Evolutionary conservation across 2,888 invertebrate genomes (phyloP).

Genomic region (Sinodicranocentrus sp.): DNA sequence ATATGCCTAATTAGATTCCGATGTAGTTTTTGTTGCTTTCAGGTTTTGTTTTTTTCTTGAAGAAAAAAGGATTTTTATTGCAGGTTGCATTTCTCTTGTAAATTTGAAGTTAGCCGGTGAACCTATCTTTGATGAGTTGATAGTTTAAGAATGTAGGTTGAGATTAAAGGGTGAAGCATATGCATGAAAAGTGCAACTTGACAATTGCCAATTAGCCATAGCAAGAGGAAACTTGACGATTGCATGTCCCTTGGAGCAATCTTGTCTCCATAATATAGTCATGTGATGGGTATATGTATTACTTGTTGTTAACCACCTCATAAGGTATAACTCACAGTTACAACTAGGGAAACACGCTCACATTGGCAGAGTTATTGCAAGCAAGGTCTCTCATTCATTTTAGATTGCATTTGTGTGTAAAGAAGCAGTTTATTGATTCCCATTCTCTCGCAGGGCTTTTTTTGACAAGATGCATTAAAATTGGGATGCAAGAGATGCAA

Average conservation of each 20-base stretch:
- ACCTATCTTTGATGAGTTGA: background rate
- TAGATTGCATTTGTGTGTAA: too few species aligned
- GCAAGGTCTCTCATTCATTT: too few species aligned
- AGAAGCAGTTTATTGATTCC: too few species aligned
- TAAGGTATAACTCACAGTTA: too few species aligned
- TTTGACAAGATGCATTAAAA: too few species aligned
- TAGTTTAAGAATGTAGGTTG: background rate
- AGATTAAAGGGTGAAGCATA: background rate
- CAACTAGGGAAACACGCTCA: too few species aligned
- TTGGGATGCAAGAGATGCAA: background rate
- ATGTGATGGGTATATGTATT: too few species aligned
- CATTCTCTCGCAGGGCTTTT: too few species aligned
- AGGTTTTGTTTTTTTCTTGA: background rate
- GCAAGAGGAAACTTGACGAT: slow-evolving; percentile 1
- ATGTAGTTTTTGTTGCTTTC: background rate
- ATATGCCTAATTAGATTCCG: background rate
- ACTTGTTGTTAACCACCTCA: too few species aligned
- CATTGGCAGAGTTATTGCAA: too few species aligned
- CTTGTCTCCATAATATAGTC: background rate
- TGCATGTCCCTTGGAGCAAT: slow-evolving; percentile 32
- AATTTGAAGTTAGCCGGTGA: too few species aligned
- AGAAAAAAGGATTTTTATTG: background rate
- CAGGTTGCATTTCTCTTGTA: too few species aligned
- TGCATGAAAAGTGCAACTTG: slow-evolving; percentile 12
- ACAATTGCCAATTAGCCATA: slow-evolving; percentile 21